Conservation (phyloP, 2,888 invertebrate genomes). For the Andrena bicolor region DNA sequence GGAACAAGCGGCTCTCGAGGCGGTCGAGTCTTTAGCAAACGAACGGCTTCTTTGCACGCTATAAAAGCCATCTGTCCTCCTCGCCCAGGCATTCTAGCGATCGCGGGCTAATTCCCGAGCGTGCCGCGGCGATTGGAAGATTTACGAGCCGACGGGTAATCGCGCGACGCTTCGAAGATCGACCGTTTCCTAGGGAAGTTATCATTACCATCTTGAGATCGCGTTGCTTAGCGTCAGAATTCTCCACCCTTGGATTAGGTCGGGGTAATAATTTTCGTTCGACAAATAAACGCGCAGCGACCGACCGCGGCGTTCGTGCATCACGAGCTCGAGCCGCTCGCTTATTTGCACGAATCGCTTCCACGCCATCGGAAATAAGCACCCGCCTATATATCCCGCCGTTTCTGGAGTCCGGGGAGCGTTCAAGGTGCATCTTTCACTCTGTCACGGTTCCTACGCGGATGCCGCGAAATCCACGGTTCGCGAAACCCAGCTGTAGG, state of each 20-base stretch:
- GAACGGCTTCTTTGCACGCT: neutral
- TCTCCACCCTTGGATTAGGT: neutral
- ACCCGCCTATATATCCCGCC: conserved; percentile 10
- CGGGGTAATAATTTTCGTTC: conserved; percentile 45
- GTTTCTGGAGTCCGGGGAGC: neutral
- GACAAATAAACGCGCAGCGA: conserved; percentile 54
- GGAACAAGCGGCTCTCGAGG: conserved; percentile 1
- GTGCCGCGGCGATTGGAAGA: neutral
- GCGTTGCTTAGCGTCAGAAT: conserved; percentile 42
- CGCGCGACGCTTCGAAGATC: neutral
- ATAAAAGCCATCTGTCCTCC: neutral
- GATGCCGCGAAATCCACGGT: neutral
- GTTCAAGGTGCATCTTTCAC: conserved; percentile 19
- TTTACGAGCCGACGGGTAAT: neutral
- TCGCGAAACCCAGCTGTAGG: neutral
- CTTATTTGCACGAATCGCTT: conserved; percentile 62
- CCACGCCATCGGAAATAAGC: conserved; percentile 54
- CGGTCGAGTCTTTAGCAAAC: conserved; percentile 11
- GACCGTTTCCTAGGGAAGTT: neutral
- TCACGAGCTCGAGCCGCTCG: conserved; percentile 29
- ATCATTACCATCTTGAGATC: conserved; percentile 2
- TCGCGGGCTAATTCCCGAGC: conserved; percentile 5
- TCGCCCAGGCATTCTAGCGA: neutral
- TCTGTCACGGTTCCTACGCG: neutral
- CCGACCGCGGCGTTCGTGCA: conserved; percentile 21